Evolutionary conservation across 2,888 invertebrate genomes (phyloP), one percentile per base, ranked within the genome.

Genomic region (Schrankia costaestrigalis): DNA sequence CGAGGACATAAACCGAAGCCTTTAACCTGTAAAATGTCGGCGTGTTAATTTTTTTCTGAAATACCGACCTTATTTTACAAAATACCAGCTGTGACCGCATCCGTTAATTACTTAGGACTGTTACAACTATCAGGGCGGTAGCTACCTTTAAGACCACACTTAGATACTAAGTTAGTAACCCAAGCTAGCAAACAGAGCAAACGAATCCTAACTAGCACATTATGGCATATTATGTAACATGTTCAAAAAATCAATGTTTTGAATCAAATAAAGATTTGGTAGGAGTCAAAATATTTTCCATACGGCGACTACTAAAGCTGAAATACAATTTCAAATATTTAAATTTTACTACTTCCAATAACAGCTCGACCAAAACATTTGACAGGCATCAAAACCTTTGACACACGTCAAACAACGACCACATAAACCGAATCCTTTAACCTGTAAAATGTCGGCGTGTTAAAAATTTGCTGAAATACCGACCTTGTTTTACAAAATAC

Each of bases 61-160:
- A 42, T 43, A 24, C n/a, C n/a, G n/a, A n/a, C 47, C 25, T 41
- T 47, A 56, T 47, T 51, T 39, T 14, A 37, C 27, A 33, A 31
- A 42, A 41, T 39, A 26, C 31, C 18, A 14, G 27, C 31, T 27
- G 14, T 35, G 19, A 41, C 47, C 52, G 23, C 56, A 35, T 6
- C 41, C 39, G 54, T 57, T 57, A 47, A 28, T 43, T 29, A 26
- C n/a, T n/a, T n/a, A n/a, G 44, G 38, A 24, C 29, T 26, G 12
- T 33, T 46, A 29, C 50, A 50, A 53, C 42, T 44, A 56, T 51
- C 42, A 42, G n/a, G n/a, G n/a, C n/a, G n/a, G n/a, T n/a, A n/a
- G n/a, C n/a, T n/a, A n/a, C n/a, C n/a, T n/a, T n/a, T n/a, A n/a
- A n/a, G n/a, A n/a, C n/a, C n/a, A n/a, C n/a, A n/a, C n/a, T n/a